Percentiles rank a stretch among this genome's conserved stretches.
These are phyloP conservation scores for Zosterops japonicus DNA, from an alignment of 2,113 vertebrate species.

Conservation along the genomic window DNA sequence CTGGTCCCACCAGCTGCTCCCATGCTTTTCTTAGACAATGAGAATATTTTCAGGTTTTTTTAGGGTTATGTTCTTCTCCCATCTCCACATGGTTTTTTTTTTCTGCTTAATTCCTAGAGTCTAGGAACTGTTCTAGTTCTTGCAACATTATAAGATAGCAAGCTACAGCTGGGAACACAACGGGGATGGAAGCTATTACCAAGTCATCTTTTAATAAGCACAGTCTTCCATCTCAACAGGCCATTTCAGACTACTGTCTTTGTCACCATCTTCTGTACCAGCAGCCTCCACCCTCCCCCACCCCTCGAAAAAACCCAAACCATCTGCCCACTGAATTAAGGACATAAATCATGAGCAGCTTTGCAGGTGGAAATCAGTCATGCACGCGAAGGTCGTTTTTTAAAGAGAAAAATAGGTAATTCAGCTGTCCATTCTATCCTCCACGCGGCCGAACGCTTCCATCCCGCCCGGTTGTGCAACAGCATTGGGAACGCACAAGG, in stretches of 20 bases:
- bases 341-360: background rate
- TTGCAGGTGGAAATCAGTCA: background rate
- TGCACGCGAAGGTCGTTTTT: accelerated
- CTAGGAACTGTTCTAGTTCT: background rate
- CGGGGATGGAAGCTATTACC: background rate
- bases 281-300: accelerated
- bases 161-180: background rate
- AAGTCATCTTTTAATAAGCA: background rate
- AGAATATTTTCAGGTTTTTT: background rate
- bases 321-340: background rate
- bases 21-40: background rate
- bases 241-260: background rate
- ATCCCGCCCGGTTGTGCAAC: accelerated
- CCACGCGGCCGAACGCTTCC: background rate
- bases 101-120: background rate
- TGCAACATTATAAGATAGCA: background rate
- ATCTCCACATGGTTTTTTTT: background rate
- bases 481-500: background rate
- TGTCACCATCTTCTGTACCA: background rate
- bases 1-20: background rate
- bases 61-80: background rate
- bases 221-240: background rate
- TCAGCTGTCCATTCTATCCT: background rate
- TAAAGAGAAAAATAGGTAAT: accelerated
- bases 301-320: background rate